Conservation (phyloP, 2,113 vertebrate genomes). For the Leucopsar rothschildi region DNA sequence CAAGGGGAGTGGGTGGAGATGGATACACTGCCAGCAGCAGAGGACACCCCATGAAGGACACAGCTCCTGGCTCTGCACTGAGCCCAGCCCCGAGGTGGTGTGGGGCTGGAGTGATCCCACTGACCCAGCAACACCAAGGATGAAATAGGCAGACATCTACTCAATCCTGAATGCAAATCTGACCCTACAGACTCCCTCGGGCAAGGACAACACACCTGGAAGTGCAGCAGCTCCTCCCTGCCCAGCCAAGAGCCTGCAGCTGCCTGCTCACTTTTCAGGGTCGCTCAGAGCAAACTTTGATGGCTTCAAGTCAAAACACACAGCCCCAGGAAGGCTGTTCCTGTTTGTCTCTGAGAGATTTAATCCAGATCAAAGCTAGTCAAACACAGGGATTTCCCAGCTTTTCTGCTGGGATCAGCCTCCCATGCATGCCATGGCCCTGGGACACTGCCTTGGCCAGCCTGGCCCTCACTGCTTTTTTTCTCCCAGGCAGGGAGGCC, state of each 20-base stretch:
- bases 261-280: not conserved
- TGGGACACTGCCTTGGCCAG: not conserved
- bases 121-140: not conserved
- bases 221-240: not conserved
- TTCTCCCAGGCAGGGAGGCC: not conserved
- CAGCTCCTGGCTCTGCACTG: not conserved
- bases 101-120: not conserved
- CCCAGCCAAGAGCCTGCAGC: not conserved
- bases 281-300: not conserved
- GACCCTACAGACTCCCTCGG: accelerated
- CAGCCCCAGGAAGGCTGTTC: not conserved
- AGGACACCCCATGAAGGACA: not conserved
- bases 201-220: not conserved
- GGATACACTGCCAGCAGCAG: not conserved
- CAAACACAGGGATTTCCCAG: constrained; percentile 1
- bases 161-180: not conserved
- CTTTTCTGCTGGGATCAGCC: not conserved
- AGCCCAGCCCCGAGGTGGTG: not conserved
- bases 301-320: not conserved
- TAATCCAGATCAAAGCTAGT: constrained; percentile 16
- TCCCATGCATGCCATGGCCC: accelerated
- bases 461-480: not conserved
- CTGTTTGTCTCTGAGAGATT: not conserved
- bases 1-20: not conserved
- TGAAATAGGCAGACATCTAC: not conserved